Conservation (phyloP, 2,113 vertebrate genomes). For the Phocoena phocoena region DNA sequence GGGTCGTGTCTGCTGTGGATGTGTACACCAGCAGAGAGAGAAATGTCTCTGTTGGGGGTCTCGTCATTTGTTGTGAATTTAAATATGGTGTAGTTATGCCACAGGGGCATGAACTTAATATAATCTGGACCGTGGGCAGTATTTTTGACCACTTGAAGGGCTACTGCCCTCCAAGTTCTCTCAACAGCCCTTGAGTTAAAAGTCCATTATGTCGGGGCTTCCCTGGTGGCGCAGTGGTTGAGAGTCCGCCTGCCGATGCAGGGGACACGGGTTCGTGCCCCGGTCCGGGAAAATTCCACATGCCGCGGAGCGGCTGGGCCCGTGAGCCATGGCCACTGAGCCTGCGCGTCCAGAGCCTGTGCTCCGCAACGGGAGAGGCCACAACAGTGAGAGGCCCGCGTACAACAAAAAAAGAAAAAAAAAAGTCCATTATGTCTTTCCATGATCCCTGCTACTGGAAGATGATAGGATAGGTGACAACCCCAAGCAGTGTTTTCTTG, state of each 20-base stretch:
- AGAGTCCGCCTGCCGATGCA: too few relatives aligned
- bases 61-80: neutral
- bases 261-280: too few relatives aligned
- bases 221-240: too few relatives aligned
- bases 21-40: neutral
- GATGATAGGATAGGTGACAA: neutral
- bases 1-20: neutral
- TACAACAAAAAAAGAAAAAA: too few relatives aligned
- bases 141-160: neutral
- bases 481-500: neutral
- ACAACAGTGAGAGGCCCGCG: too few relatives aligned
- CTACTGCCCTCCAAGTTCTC: neutral
- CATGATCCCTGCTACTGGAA: neutral
- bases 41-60: neutral
- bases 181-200: neutral
- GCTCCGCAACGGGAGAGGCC: too few relatives aligned
- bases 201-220: neutral
- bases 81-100: neutral
- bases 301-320: too few relatives aligned
- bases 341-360: too few relatives aligned
- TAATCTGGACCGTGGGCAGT: neutral
- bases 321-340: too few relatives aligned
- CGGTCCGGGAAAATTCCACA: too few relatives aligned
- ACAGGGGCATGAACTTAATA: neutral
- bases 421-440: neutral